These are phyloP conservation scores for Epinephelus cyanopodus DNA, from an alignment of 2,113 vertebrate genomes.

Conservation along the genomic window DNA sequence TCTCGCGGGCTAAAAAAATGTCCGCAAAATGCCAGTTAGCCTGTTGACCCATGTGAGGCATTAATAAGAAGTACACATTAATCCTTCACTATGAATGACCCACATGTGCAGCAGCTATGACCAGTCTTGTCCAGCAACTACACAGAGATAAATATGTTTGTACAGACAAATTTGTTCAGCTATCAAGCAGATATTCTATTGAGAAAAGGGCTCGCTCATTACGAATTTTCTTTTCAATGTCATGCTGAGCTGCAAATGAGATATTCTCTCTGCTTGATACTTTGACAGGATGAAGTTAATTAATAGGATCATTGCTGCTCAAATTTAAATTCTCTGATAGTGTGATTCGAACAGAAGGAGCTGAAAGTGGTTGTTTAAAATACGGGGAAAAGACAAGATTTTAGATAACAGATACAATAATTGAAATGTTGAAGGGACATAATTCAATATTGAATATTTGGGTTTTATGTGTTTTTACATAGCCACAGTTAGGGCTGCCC, in stretches of 20 bases:
- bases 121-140: neutral
- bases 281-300: constrained; percentile 65
- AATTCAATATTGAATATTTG: neutral
- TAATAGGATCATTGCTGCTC: constrained; percentile 59
- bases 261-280: constrained; percentile 53
- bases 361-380: constrained; percentile 19
- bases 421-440: neutral
- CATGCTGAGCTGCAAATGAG: constrained; percentile 58
- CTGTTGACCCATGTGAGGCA: constrained; percentile 8
- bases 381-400: neutral
- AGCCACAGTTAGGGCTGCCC: too few relatives aligned
- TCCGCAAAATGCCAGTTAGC: constrained; percentile 25
- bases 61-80: neutral
- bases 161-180: constrained; percentile 25
- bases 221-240: constrained; percentile 48
- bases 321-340: constrained; percentile 49
- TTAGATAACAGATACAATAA: neutral
- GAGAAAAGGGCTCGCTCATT: constrained; percentile 34
- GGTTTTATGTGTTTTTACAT: neutral
- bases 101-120: neutral
- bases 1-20: constrained; percentile 12
- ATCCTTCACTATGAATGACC: constrained; percentile 2
- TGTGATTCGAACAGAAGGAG: constrained; percentile 23
- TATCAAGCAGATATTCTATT: constrained; percentile 11
- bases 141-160: constrained; percentile 26